phyloP scores from a whole-genome alignment of 2,888 invertebrate genomes.

The Oscheius sp. region DNA sequence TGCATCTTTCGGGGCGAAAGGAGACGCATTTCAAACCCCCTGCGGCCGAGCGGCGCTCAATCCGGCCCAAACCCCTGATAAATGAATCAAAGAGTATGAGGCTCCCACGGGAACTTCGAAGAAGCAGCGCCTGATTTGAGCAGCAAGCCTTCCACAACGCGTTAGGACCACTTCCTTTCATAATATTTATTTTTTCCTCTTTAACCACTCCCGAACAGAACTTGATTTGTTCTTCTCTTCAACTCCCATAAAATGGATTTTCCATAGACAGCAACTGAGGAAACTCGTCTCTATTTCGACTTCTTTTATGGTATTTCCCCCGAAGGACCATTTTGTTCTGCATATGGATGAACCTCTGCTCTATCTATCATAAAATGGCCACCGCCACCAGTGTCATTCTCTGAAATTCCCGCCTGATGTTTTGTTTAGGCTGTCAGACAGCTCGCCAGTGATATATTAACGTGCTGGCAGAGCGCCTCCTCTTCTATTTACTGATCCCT shows the following conservation, averaged over 20 bases:
- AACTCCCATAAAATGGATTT: not conserved
- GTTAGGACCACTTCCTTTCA: slow-evolving; percentile 16
- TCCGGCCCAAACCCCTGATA: slow-evolving; percentile 31
- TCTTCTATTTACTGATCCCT: not conserved
- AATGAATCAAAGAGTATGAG: slow-evolving; percentile 34
- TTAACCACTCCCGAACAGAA: not conserved
- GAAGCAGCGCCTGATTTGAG: slow-evolving; percentile 30
- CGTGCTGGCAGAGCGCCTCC: slow-evolving; percentile 3
- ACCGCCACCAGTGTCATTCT: not conserved
- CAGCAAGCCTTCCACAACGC: too few species aligned
- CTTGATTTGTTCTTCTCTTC: not conserved
- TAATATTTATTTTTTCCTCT: not conserved
- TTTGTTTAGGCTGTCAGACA: slow-evolving; percentile 25
- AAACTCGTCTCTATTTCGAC: too few species aligned
- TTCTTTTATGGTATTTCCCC: too few species aligned
- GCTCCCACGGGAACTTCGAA: slow-evolving; percentile 31
- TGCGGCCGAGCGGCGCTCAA: slow-evolving; percentile 28
- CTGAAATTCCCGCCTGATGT: slow-evolving; percentile 4
- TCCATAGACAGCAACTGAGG: not conserved
- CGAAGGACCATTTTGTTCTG: slow-evolving; percentile 1
- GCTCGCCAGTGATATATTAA: slow-evolving; percentile 24
- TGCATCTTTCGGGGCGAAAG: slow-evolving; percentile 25
- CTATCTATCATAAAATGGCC: not conserved
- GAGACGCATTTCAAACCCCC: slow-evolving; percentile 28
- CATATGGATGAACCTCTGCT: not conserved